Conservation (phyloP, 2,888 invertebrate genomes). For the Vesta saturnalis region DNA sequence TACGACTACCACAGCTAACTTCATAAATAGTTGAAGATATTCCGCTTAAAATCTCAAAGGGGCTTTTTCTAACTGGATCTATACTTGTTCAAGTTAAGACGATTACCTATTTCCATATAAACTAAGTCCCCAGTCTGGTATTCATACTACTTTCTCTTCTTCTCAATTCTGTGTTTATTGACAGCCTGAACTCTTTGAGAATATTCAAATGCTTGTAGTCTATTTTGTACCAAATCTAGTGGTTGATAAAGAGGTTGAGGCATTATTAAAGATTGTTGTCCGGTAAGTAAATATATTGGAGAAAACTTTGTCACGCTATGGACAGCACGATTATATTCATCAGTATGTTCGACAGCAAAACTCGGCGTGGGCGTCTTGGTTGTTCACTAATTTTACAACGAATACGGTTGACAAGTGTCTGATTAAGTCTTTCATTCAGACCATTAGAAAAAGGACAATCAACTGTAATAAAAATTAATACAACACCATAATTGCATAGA, state of each 20-base stretch:
- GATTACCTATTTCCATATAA: no score
- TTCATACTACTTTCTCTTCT: neutral
- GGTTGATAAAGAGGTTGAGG: neutral
- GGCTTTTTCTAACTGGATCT: neutral
- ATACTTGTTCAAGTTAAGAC: neutral
- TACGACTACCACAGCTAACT: neutral
- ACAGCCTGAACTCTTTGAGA: neutral
- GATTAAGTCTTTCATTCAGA: neutral
- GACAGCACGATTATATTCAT: no score
- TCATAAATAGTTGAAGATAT: no score
- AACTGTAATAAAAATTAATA: neutral
- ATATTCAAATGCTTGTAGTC: neutral
- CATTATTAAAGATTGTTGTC: no score
- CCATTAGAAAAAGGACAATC: neutral
- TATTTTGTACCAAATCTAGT: neutral
- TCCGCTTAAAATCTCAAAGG: neutral
- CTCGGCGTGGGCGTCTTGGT: neutral
- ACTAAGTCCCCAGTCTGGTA: no score
- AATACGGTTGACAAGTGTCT: neutral
- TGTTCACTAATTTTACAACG: neutral
- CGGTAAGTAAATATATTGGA: neutral
- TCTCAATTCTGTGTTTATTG: neutral
- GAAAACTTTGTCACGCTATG: neutral
- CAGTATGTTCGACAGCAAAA: no score
- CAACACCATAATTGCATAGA: neutral